Evolutionary conservation across 1,140 invertebrate species (phyloP).

Genomic region (Brachionus calyciflorus): DNA sequence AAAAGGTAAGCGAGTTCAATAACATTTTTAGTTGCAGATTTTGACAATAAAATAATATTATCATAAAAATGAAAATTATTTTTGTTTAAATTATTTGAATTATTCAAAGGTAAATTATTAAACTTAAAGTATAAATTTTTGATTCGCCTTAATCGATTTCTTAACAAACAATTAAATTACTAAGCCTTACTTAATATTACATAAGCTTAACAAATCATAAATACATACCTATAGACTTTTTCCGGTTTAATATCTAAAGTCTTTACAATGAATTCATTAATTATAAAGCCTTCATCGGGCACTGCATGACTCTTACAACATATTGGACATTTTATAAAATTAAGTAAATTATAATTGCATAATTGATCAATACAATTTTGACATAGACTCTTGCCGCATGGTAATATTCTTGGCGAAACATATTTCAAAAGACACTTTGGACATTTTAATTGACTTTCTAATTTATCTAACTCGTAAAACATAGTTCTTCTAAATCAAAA

Average conservation of each 20-base stretch:
- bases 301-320: constrained; percentile 5
- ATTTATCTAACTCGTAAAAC: constrained; percentile 33
- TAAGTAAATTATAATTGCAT: background rate
- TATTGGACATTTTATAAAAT: constrained; percentile 31
- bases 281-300: constrained; percentile 24
- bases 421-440: constrained; percentile 3
- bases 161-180: too few species aligned
- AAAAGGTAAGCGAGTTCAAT: too few species aligned
- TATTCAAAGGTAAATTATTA: too few species aligned
- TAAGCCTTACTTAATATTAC: too few species aligned
- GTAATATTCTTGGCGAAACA: constrained; percentile 21
- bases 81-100: too few species aligned
- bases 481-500: constrained; percentile 9
- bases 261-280: constrained; percentile 33
- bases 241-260: constrained; percentile 13
- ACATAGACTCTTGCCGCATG: constrained; percentile 9
- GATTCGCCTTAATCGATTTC: too few species aligned
- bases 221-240: constrained; percentile 14
- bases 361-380: constrained; percentile 31
- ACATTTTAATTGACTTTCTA: constrained; percentile 5
- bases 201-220: background rate
- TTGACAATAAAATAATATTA: too few species aligned
- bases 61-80: too few species aligned
- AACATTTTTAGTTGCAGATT: too few species aligned
- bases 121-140: too few species aligned